Base-by-base conservation (phyloP, 2,113 vertebrate genomes). In the Eolophus roseicapilla region DNA sequence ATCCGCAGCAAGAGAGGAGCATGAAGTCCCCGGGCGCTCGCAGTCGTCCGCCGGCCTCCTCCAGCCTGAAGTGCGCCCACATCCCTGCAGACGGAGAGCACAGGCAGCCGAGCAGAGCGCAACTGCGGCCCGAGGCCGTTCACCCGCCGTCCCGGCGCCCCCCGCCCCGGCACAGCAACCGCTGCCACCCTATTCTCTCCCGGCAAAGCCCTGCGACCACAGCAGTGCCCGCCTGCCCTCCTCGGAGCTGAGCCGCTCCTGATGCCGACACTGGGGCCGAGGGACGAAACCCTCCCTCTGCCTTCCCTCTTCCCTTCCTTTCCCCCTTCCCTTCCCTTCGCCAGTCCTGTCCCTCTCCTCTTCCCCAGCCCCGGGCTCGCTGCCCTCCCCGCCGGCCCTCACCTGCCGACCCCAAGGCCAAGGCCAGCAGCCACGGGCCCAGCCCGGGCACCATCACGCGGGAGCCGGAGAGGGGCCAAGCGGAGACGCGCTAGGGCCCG, bases 401-500 rank as follows among this genome's bases (percentile, higher is more conserved):
- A n/a, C 55, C 55, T 59, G 20, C 55, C 8, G 55, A 23, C 55
- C 55, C 33, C 33, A 59, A n/a, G 55, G 55, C 55, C 55, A 59
- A 59, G 55, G 55, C 33, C 55, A n/a, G 55, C 33, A n/a, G 33
- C 55, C 33, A 59, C 20, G 13, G 20, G 9, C 33, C 6, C 33
- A 59, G 20, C 33, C 20, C 13, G 33, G 55, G 55, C 20, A 59
- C 9, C 55, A 59, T 33, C 55, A 23, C 5, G 20, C 9, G 39
- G 31, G 24, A 35, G 25, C 31, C 7, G 5, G 47, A 35, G 18
- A 53, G 8, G 5, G 8, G 47, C 24, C 6, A 24, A 80, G 13
- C 5, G 5, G 13, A 43, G 37, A 2, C 1, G 0, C 18, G 10
- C 8, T 65, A 67, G 39, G 49, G 16, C 13, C 29, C 2, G 1